These are phyloP conservation scores for Tipula helvola DNA, from an alignment of 2,888 invertebrate genomes.

Conservation along the genomic window DNA sequence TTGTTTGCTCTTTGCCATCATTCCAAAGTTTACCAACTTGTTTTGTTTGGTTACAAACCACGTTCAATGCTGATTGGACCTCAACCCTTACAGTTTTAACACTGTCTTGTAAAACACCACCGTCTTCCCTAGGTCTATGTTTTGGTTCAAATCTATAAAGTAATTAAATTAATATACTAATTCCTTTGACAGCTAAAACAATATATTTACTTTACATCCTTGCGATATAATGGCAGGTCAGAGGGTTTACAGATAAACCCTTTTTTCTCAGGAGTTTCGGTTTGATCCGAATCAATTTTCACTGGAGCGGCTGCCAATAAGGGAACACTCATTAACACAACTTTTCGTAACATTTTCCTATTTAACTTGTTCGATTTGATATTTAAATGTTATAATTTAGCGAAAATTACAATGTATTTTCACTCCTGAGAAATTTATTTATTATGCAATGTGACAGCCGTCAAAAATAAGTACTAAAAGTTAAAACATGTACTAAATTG, in stretches of 20 bases:
- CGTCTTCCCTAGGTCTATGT: background rate
- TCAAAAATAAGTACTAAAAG: background rate
- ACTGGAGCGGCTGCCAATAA: slow-evolving; percentile 24
- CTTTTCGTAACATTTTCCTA: background rate
- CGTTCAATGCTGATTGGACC: slow-evolving; percentile 22
- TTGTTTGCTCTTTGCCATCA: slow-evolving; percentile 28
- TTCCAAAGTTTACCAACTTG: slow-evolving; percentile 22
- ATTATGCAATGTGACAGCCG: slow-evolving; percentile 8
- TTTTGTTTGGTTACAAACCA: slow-evolving; percentile 24
- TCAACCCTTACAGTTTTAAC: slow-evolving; percentile 26
- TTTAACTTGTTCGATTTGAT: background rate
- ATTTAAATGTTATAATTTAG: background rate
- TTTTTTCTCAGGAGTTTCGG: slow-evolving; percentile 14
- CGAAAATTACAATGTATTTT: background rate
- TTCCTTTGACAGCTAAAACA: background rate
- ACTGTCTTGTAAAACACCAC: slow-evolving; percentile 19
- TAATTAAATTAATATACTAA: background rate
- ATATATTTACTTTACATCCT: background rate
- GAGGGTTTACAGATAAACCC: slow-evolving; percentile 24
- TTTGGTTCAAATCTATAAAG: background rate
- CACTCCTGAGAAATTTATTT: background rate
- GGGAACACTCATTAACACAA: background rate
- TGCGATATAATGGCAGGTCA: slow-evolving; percentile 29
- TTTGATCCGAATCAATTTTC: slow-evolving; percentile 10
- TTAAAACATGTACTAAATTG: background rate